Percentiles rank a stretch among this genome's conserved stretches.
These are phyloP conservation scores for Pantelozetes paolii DNA, from an alignment of 2,888 invertebrate species.

Conservation along the genomic window DNA sequence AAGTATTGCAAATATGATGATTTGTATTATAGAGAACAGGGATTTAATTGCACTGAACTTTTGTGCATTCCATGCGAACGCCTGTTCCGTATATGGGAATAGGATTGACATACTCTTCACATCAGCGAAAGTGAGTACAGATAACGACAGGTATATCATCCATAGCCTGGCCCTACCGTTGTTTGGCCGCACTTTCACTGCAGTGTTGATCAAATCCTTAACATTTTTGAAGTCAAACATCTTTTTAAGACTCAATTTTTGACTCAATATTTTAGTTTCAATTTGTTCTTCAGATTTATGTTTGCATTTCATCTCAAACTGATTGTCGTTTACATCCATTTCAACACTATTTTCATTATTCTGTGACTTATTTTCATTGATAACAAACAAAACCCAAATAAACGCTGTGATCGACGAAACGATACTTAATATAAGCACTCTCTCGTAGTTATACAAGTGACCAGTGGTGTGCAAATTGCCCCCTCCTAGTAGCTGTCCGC, in stretches of 20 bases:
- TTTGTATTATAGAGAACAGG: neutral
- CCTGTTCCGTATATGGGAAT: constrained; percentile 31
- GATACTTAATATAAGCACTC: neutral
- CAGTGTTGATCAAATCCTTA: neutral
- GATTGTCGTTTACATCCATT: neutral
- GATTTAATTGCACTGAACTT: neutral
- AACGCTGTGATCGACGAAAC: neutral
- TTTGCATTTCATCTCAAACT: neutral
- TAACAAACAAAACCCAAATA: neutral
- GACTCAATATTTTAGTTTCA: neutral
- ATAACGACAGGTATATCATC: constrained; percentile 12
- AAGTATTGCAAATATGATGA: neutral
- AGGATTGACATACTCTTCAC: neutral
- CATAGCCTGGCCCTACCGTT: constrained; percentile 12
- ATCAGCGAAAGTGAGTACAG: neutral
- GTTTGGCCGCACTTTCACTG: constrained; percentile 1
- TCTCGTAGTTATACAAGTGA: neutral
- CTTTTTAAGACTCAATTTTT: neutral
- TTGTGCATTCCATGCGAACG: constrained; percentile 3
- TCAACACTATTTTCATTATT: neutral
- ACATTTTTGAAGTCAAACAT: constrained; percentile 22
- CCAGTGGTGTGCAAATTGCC: neutral
- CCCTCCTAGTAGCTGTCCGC: neutral
- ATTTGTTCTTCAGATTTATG: neutral
- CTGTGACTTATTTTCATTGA: constrained; percentile 7